Percentiles rank a stretch among this genome's conserved stretches.
phyloP scores from a whole-genome alignment of 2,113 vertebrate species.

The Elephas maximus region DNA sequence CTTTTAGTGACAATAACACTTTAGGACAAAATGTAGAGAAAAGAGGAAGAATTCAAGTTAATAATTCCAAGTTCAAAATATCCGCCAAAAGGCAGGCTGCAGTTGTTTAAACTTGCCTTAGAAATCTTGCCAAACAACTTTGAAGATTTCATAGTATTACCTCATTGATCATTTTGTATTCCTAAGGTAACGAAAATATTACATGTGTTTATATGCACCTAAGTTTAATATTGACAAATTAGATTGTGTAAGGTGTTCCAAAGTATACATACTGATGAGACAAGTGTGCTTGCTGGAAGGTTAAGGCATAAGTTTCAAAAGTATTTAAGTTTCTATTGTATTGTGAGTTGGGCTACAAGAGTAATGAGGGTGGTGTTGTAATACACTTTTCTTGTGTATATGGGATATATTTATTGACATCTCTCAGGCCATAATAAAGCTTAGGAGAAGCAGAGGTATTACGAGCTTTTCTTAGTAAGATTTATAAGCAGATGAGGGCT shows the following conservation, averaged over 20 bases:
- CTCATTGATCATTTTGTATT: not conserved
- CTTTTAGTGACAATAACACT: not conserved
- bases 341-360: not conserved
- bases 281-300: not conserved
- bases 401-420: not conserved
- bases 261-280: not conserved
- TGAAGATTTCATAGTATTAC: not conserved
- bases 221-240: not conserved
- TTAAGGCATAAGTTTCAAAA: not conserved
- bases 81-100: not conserved
- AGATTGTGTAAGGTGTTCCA: not conserved
- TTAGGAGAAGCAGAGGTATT: not conserved
- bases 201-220: not conserved
- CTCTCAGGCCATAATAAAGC: constrained; percentile 4
- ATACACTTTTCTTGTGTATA: not conserved
- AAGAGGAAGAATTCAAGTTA: not conserved
- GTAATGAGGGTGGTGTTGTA: not conserved
- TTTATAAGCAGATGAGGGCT: not conserved
- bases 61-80: constrained; percentile 29
- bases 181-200: not conserved
- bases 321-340: not conserved
- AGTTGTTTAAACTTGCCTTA: not conserved
- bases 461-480: not conserved
- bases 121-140: not conserved
- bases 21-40: not conserved